Conservation (phyloP, 2,113 vertebrate species). For the Alces alces region DNA sequence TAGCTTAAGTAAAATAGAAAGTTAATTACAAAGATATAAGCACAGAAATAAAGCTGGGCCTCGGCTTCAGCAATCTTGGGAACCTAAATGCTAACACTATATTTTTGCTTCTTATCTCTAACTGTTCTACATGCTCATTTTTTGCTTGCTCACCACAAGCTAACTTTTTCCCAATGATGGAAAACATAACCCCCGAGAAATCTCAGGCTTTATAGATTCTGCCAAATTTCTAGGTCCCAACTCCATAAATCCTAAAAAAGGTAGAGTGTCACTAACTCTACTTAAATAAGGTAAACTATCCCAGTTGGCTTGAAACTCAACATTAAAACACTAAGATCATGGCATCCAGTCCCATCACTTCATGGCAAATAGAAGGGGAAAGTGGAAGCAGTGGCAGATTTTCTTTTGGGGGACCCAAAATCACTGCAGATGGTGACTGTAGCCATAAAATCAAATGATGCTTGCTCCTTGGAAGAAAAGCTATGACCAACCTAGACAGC, state of each 20-base stretch:
- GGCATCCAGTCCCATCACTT: neutral
- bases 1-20: neutral
- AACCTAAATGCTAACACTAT: neutral
- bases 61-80: neutral
- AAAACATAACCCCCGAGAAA: neutral
- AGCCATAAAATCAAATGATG: neutral
- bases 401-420: neutral
- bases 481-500: neutral
- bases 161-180: neutral
- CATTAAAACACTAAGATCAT: neutral
- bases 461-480: neutral
- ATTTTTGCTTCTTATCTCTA: neutral
- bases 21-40: neutral
- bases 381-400: neutral
- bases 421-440: neutral
- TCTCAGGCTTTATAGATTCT: neutral
- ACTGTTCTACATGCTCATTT: neutral
- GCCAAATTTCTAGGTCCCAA: neutral
- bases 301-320: neutral
- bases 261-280: neutral
- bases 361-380: neutral
- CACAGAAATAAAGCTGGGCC: neutral
- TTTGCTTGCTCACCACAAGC: neutral
- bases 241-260: neutral
- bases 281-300: neutral